Evolutionary conservation across 2,888 invertebrate species (phyloP).

Genomic region (Rhamphomyia laevipes): DNA sequence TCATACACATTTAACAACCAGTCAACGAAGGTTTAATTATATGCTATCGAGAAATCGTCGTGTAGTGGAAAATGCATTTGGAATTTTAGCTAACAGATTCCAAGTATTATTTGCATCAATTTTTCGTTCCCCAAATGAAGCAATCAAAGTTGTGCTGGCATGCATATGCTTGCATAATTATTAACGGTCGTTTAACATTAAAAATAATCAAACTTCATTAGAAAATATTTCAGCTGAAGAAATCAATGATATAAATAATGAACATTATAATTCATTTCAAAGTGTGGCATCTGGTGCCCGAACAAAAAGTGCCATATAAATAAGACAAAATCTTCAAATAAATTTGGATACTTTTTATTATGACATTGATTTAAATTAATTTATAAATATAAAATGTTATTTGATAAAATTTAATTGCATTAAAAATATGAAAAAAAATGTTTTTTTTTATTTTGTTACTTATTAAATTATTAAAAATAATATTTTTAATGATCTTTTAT

Average conservation of each 20-base stretch:
- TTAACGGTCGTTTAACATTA: background rate
- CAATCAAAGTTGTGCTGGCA: no score
- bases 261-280: background rate
- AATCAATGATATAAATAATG: no score
- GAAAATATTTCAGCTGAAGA: no score
- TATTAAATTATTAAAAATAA: no score
- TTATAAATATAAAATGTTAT: no score
- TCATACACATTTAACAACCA: background rate
- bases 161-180: background rate
- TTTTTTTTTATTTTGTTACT: no score
- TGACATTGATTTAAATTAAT: no score
- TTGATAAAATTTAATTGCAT: no score
- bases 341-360: background rate
- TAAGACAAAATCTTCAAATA: background rate
- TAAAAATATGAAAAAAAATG: no score
- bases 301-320: background rate
- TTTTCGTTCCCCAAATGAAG: no score
- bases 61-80: constrained; percentile 2
- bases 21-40: background rate
- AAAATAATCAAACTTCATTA: background rate
- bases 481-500: no score
- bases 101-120: no score
- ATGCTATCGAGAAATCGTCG: background rate
- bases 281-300: background rate
- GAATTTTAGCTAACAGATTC: background rate